A percentile compares a stretch with the other conserved stretches of the same genome.
phyloP scores from a whole-genome alignment of 2,797 vertebrate genomes.

The Peromyscus melanophrys region DNA sequence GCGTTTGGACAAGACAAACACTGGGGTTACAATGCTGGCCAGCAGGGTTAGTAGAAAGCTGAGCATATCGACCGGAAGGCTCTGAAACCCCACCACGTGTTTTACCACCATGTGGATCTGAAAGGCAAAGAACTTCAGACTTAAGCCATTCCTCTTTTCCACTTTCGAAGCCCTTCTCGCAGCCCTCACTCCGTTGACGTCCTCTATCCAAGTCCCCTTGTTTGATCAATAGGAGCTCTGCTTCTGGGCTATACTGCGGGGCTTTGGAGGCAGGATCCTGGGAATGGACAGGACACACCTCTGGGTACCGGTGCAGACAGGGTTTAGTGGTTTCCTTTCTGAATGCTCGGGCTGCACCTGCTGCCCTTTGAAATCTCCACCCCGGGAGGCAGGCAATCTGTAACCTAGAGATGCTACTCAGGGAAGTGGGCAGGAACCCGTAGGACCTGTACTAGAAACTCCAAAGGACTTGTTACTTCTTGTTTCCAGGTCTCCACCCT shows the following conservation, averaged over 20 bases:
- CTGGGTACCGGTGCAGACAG: no score
- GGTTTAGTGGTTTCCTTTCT: not conserved
- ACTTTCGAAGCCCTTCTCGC: not conserved
- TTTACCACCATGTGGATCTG: constrained; percentile 95
- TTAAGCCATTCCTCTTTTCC: not conserved
- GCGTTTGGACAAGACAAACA: constrained; percentile 96
- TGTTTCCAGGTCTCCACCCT: not conserved
- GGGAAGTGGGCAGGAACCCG: not conserved
- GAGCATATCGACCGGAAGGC: constrained; percentile 92
- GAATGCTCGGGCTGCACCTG: not conserved
- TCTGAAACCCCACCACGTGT: constrained; percentile 91
- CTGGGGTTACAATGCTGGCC: constrained; percentile 94
- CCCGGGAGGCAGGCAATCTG: not conserved
- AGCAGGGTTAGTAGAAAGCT: constrained; percentile 96
- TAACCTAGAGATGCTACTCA: rapidly evolving
- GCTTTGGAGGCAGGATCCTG: not conserved
- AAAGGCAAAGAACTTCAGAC: constrained; percentile 83
- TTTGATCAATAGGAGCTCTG: not conserved
- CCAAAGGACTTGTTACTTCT: not conserved
- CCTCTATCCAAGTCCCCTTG: not conserved
- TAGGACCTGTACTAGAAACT: not conserved
- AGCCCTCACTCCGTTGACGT: no score
- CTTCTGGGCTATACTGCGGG: not conserved
- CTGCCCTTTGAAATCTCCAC: not conserved
- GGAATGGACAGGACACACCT: not conserved